These are phyloP conservation scores for Chrysotoxum bicinctum DNA, from an alignment of 2,888 invertebrate species.

Conservation along the genomic window DNA sequence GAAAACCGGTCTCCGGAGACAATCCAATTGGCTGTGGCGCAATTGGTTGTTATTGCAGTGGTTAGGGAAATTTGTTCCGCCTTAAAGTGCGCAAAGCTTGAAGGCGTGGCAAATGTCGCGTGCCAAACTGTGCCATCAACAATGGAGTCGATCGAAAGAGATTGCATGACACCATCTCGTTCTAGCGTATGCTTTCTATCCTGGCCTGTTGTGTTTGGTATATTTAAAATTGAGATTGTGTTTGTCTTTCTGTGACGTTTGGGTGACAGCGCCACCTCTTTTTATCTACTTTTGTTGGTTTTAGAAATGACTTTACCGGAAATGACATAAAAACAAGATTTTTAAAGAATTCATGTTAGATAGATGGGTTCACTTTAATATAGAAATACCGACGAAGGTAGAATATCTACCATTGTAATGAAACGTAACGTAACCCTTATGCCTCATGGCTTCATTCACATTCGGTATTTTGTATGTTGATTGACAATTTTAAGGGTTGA, in stretches of 20 bases:
- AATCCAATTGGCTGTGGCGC: constrained; percentile 53
- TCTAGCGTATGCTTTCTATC: constrained; percentile 35
- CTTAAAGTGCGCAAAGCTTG: constrained; percentile 40
- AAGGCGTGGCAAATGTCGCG: constrained; percentile 56
- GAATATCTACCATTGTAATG: background rate
- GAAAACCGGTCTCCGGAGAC: constrained; percentile 51
- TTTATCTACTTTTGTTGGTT: constrained; percentile 37
- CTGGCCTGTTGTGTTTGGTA: background rate
- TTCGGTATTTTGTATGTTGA: constrained; percentile 37
- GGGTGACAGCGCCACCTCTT: constrained; percentile 53
- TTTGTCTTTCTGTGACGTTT: constrained; percentile 21
- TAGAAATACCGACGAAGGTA: constrained; percentile 1
- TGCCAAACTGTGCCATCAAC: constrained; percentile 48
- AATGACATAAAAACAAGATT: constrained; percentile 33
- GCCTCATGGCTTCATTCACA: constrained; percentile 19
- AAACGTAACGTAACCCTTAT: constrained; percentile 3
- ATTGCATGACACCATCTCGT: constrained; percentile 23
- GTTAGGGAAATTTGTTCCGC: constrained; percentile 43
- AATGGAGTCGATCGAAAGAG: constrained; percentile 68
- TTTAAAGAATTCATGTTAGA: constrained; percentile 20
- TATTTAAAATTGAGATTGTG: constrained; percentile 36
- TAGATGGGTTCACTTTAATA: background rate
- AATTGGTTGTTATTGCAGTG: constrained; percentile 38
- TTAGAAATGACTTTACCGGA: constrained; percentile 62
- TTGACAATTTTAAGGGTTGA: constrained; percentile 42